Evolutionary conservation across 2,797 vertebrate species (phyloP), one percentile per base, ranked within the genome.

Genomic region (Parauchenoglanis ngamensis): DNA sequence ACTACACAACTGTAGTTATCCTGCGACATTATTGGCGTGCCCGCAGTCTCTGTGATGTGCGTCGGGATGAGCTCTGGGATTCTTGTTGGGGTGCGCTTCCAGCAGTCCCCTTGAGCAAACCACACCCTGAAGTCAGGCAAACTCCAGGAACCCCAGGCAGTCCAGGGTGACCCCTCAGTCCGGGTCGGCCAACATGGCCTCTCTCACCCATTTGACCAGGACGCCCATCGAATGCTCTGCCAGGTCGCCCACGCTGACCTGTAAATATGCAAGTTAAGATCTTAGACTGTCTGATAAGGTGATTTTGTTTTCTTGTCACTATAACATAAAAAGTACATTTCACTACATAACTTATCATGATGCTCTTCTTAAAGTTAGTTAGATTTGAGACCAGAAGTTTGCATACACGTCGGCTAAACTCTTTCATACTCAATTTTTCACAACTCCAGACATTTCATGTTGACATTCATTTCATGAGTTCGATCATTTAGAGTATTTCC

Each of bases 201-300:
- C 94, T 92, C 87, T 95, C 94, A 12, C 96, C 97, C 77, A 91
- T 93, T 56, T 91, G 93, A 63, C 96, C 96, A 46, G 96, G 95
- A 83, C 94, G 93, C 12, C 96, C 96, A 19, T 96, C 93, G 83
- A 96, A 96, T 11, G 89, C 93, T 90, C 93, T 93, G 77, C 96
- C 96, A n/a, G 87, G 76, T 89, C 92, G 94, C 86, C 97, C 97
- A 85, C 90, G 94, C 87, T 96, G 94, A 93, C 96, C 96, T 97
- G 56, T 46, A 82, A 73, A 81, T 49, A 35, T 28, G 61, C 40
- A 54, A 23, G n/a, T 35, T 79, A 77, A 75, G 13, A 46, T 61
- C 15, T 49, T 46, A 79, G 46, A n/a, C 8, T 52, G 25, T 4
- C 8, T 73, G 8, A 23, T 44, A 49, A 8, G 8, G 7, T 23